A percentile compares a stretch with the other conserved stretches of the same genome.
phyloP scores from a whole-genome alignment of 2,888 invertebrate genomes.

The Orthosia incerta region DNA sequence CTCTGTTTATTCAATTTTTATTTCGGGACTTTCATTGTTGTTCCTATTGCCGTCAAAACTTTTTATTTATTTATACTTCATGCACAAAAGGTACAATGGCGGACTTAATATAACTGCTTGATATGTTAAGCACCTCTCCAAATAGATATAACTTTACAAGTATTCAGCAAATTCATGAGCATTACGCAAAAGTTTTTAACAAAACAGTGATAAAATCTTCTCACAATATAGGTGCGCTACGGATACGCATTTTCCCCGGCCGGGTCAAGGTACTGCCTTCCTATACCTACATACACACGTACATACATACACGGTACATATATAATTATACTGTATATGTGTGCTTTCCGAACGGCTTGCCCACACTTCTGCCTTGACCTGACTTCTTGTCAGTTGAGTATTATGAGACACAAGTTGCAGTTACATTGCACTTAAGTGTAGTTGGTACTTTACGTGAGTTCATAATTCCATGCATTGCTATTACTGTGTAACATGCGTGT shows the following conservation, averaged over 20 bases:
- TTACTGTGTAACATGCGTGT: neutral
- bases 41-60: neutral
- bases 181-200: neutral
- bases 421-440: neutral
- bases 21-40: neutral
- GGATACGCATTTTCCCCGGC: constrained; percentile 43
- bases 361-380: constrained; percentile 34
- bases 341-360: constrained; percentile 22
- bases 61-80: too few relatives aligned
- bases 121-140: neutral
- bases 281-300: constrained; percentile 5
- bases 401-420: neutral
- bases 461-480: neutral
- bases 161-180: neutral
- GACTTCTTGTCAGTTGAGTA: constrained; percentile 23
- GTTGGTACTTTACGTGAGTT: neutral
- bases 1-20: neutral
- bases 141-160: neutral
- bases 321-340: constrained; percentile 5
- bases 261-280: constrained; percentile 58
- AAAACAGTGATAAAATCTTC: constrained; percentile 5
- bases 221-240: neutral
- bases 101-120: neutral
- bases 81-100: too few relatives aligned
- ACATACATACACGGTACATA: neutral